Base-by-base conservation (phyloP, 2,797 vertebrate genomes). In the Tenualosa thibaudeaui region DNA sequence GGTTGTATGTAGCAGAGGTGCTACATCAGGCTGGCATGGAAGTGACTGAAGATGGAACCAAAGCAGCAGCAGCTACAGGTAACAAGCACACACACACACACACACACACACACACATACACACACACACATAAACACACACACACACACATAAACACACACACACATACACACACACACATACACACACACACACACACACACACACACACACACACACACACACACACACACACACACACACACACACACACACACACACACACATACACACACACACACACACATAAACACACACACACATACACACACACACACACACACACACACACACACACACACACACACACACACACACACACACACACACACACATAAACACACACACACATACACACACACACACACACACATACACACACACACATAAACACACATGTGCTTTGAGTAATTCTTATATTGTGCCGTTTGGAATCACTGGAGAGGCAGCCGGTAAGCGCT, bases 1-100 rank as follows among this genome's bases (percentile, higher is more conserved):
- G 91, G 22, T 94, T 98, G 84, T 98, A 97, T 19, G 93, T 98
- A 92, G 97, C 97, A 13, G 96, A 97, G 85, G 97, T 94, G 7
- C 94, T 96, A 84, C 97, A 98, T 88, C 96, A 96, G 88, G 97
- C 96, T 84, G 94, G 94, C 85, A 96, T 97, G 88, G 96, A 98
- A 90, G 96, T 97, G 87, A 94, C 95, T 50, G 97, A 99, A 89
- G 95, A 96, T 0, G 97, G 97, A 5, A 96, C 96, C 0, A 97
- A 94, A 82, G 96, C 96, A 37, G 94, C 96, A 81, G 97, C 96
- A 85, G 93, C 94, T 60, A 97, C 98, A 93, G 96, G 97, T 97
- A 71, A 89, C 49, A 0, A 6, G 54, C 0, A 46, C 2, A 62
- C 0, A 26, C 31, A 24, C 56, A 24, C 37, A 75, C 50, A 60